Percentiles rank a stretch among this genome's conserved stretches.
phyloP scores from a whole-genome alignment of 2,113 vertebrate genomes.

The Ceyx melanurus region DNA sequence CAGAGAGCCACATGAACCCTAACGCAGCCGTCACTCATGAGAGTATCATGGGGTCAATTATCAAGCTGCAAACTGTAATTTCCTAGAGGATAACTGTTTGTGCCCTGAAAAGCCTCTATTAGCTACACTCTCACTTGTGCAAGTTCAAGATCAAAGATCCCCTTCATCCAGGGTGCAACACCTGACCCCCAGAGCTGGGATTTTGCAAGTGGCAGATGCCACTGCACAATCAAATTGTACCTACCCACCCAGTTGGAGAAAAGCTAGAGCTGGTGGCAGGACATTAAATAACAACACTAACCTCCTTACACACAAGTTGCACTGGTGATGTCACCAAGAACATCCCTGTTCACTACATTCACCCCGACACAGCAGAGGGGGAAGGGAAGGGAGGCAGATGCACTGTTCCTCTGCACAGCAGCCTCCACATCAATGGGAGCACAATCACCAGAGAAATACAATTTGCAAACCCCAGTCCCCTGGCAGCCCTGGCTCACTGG shows the following conservation, averaged over 20 bases:
- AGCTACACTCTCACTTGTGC: too few species aligned
- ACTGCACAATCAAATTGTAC: fast-evolving
- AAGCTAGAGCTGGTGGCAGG: neutral
- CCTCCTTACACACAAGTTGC: neutral
- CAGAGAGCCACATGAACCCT: fast-evolving
- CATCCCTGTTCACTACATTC: fast-evolving
- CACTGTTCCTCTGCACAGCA: fast-evolving
- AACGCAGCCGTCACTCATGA: fast-evolving
- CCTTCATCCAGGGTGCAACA: fast-evolving
- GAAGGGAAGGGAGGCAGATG: fast-evolving
- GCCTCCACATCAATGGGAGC: neutral
- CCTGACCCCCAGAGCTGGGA: fast-evolving
- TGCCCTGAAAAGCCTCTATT: neutral
- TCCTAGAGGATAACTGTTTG: neutral
- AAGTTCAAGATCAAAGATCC: neutral
- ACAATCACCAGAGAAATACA: fast-evolving
- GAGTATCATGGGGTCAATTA: neutral
- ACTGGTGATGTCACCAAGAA: fast-evolving
- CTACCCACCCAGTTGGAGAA: neutral
- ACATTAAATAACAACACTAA: fast-evolving
- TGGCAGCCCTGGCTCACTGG: neutral
- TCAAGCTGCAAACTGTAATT: neutral
- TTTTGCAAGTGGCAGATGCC: neutral
- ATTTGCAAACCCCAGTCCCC: neutral
- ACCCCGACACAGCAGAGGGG: fast-evolving